Conservation (phyloP, 1,140 invertebrate species). For the Diploscapter pachys region DNA sequence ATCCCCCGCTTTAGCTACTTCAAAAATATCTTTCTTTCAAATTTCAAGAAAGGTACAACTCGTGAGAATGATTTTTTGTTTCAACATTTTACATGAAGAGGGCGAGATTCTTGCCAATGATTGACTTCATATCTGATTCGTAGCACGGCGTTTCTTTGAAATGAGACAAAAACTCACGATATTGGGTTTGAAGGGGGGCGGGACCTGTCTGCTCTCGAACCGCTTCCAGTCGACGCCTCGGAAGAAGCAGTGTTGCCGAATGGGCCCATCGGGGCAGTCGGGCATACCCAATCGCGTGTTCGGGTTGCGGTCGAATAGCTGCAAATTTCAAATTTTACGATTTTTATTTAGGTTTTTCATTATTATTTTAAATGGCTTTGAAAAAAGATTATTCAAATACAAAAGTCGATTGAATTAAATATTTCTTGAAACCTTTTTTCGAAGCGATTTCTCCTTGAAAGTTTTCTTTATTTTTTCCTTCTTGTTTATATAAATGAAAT, state of each 20-base stretch:
- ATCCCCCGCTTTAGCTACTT: too few species aligned
- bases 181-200: constrained; percentile 95
- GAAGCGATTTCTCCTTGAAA: neutral
- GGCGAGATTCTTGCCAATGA: too few species aligned
- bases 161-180: constrained; percentile 73
- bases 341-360: too few species aligned
- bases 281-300: constrained; percentile 87
- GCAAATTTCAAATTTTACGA: constrained; percentile 52
- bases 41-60: neutral
- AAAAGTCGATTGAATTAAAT: constrained; percentile 6
- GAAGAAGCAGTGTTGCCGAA: constrained; percentile 90
- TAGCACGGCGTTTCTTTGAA: neutral
- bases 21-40: neutral
- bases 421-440: constrained; percentile 24
- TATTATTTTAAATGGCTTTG: too few species aligned
- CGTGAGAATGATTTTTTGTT: neutral
- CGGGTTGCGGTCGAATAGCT: constrained; percentile 98
- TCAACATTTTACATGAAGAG: too few species aligned
- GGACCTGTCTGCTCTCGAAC: constrained; percentile 81
- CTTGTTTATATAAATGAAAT: too few species aligned
- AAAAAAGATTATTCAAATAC: too few species aligned
- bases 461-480: too few species aligned
- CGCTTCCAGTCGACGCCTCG: constrained; percentile 91
- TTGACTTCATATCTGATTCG: neutral
- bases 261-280: constrained; percentile 73